These are phyloP conservation scores for Eumeta japonica DNA, from an alignment of 1,140 invertebrate species.

Conservation along the genomic window DNA sequence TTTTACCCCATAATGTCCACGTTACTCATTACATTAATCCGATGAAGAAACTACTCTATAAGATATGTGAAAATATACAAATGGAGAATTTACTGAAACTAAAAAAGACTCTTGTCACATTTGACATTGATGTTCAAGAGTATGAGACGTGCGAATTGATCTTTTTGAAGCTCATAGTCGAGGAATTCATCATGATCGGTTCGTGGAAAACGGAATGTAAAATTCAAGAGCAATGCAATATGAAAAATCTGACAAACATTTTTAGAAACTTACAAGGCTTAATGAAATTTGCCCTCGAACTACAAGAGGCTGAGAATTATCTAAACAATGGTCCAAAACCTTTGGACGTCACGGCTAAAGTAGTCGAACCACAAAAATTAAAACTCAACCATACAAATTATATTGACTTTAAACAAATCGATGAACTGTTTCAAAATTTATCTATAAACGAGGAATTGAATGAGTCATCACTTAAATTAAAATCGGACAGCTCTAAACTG, in stretches of 20 bases:
- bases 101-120: constrained; percentile 33
- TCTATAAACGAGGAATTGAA: no score
- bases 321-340: no score
- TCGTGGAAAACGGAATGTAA: constrained; percentile 16
- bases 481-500: constrained; percentile 27
- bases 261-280: constrained; percentile 28
- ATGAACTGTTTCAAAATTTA: no score
- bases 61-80: constrained; percentile 36
- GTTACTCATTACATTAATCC: constrained; percentile 30
- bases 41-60: constrained; percentile 39
- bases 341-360: no score
- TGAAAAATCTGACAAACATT: constrained; percentile 29
- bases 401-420: no score
- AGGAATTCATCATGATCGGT: constrained; percentile 31
- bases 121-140: constrained; percentile 26
- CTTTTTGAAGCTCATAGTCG: constrained; percentile 36
- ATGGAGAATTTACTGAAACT: constrained; percentile 26
- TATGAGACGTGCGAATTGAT: constrained; percentile 39
- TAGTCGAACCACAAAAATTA: no score
- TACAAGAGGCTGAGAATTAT: constrained; percentile 25
- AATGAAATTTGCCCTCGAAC: constrained; percentile 18
- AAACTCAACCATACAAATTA: not conserved
- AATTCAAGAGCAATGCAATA: constrained; percentile 17
- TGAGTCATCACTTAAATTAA: constrained; percentile 24
- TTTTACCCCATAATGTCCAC: constrained; percentile 22